phyloP scores from a whole-genome alignment of 1,140 invertebrate genomes.

The Pseudomyrmex flavicornis region DNA sequence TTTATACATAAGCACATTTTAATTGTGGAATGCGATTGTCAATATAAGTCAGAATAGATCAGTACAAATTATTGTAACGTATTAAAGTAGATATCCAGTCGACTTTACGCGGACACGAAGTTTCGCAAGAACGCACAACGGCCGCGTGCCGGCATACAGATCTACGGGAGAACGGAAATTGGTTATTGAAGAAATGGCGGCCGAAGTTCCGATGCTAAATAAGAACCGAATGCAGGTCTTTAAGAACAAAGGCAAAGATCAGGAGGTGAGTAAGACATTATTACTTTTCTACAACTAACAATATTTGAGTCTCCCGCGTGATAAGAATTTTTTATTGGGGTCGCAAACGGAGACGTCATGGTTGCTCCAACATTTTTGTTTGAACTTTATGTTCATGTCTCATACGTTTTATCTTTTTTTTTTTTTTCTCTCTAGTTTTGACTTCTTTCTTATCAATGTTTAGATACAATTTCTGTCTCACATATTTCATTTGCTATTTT shows the following conservation, averaged over 20 bases:
- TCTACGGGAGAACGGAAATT: conserved; percentile 74
- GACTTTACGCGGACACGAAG: conserved; percentile 36
- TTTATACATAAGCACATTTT: conserved; percentile 32
- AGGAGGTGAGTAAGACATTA: conserved; percentile 92
- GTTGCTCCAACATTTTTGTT: too few species aligned
- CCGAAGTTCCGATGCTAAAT: conserved; percentile 87
- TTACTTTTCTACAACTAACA: not conserved
- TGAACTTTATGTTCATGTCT: not conserved
- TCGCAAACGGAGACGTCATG: conserved; percentile 12
- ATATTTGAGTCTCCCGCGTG: not conserved
- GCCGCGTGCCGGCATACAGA: conserved; percentile 69
- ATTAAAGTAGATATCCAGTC: not conserved
- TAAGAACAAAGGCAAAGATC: conserved; percentile 99
- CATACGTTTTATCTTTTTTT: not conserved
- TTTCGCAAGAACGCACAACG: conserved; percentile 51
- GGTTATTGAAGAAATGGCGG: conserved; percentile 90
- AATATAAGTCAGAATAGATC: conserved; percentile 72
- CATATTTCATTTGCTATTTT: not conserved
- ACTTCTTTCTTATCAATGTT: not conserved
- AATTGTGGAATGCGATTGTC: conserved; percentile 76
- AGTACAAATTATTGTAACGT: conserved; percentile 7
- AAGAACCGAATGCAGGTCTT: conserved; percentile 95
- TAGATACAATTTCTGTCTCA: not conserved
- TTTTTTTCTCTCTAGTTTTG: not conserved
- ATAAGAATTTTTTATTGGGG: conserved; percentile 14